These are phyloP conservation scores for Chaetops frenatus DNA, from an alignment of 2,113 vertebrate genomes.

Conservation along the genomic window DNA sequence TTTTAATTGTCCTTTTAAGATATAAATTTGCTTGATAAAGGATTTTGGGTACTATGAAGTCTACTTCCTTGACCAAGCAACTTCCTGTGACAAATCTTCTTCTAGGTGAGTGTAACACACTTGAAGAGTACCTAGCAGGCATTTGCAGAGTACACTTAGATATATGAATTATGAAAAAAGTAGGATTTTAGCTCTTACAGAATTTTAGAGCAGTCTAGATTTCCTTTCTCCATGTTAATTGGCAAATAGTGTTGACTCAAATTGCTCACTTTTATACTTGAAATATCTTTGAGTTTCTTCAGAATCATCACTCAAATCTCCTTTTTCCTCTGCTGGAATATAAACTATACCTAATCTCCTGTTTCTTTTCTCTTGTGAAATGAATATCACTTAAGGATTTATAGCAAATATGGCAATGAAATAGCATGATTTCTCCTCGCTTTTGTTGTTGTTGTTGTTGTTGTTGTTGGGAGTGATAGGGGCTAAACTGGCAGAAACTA, in stretches of 20 bases:
- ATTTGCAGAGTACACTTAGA: neutral
- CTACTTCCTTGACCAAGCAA: neutral
- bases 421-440: neutral
- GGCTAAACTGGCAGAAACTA: neutral
- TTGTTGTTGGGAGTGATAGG: neutral
- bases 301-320: neutral
- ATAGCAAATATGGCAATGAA: neutral
- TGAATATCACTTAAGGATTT: neutral
- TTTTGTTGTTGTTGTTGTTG: neutral
- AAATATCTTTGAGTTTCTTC: neutral
- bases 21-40: neutral
- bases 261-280: neutral
- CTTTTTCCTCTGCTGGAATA: neutral
- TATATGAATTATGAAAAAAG: neutral
- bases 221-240: neutral
- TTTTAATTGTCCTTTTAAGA: neutral
- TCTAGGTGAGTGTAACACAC: neutral
- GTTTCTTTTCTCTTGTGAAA: neutral
- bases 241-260: neutral
- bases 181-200: neutral
- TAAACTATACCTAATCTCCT: neutral
- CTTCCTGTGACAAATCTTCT: neutral
- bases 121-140: neutral
- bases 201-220: neutral
- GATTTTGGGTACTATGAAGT: neutral